A percentile compares a stretch with the other conserved stretches of the same genome.
phyloP scores from a whole-genome alignment of 2,113 vertebrate species.

The Propithecus coquereli region DNA sequence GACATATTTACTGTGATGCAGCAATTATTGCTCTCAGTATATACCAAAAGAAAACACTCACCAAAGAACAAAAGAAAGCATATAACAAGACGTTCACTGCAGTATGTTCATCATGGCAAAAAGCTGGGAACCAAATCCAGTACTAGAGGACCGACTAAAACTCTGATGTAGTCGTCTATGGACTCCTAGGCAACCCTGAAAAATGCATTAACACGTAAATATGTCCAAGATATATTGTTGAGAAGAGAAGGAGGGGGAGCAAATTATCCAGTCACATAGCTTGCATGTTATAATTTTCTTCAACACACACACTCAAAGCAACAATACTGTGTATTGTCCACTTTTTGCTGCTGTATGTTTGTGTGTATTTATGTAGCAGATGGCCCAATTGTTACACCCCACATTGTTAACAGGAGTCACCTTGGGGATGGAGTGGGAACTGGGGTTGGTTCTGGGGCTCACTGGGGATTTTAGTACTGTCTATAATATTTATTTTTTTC shows the following conservation, averaged over 20 bases:
- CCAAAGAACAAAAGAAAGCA: not conserved
- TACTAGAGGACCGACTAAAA: too few relatives aligned
- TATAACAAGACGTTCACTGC: not conserved
- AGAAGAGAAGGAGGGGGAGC: not conserved
- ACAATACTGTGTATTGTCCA: too few relatives aligned
- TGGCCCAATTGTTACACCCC: not conserved
- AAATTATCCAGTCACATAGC: not conserved
- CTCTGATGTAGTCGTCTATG: not conserved
- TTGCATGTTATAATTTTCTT: not conserved
- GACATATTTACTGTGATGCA: not conserved
- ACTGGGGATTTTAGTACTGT: not conserved
- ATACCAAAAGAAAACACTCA: not conserved
- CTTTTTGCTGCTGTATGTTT: not conserved
- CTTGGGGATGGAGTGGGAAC: not conserved
- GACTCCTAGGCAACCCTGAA: not conserved
- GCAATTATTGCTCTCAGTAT: not conserved
- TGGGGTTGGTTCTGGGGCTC: not conserved
- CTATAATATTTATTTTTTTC: not conserved
- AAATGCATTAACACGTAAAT: not conserved
- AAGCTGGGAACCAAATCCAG: not conserved
- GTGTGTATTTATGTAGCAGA: not conserved
- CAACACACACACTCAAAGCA: not conserved
- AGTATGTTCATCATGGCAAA: not conserved
- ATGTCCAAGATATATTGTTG: not conserved
- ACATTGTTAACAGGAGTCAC: not conserved